phyloP scores from a whole-genome alignment of 1,140 invertebrate genomes.

The Charaxes varanes region DNA sequence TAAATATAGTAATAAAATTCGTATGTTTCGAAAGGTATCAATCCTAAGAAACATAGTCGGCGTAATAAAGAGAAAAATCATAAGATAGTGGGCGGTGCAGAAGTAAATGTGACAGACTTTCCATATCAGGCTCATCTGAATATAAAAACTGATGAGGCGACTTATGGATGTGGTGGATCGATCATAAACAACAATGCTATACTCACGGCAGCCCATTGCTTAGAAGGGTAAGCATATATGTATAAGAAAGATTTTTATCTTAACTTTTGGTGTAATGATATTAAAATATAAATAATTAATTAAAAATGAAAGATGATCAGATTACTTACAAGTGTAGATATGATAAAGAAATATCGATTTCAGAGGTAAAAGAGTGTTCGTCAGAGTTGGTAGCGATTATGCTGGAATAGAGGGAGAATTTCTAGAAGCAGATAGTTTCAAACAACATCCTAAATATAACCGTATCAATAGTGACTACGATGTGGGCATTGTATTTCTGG shows the following conservation, averaged over 20 bases:
- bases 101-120: background rate
- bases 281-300: no score
- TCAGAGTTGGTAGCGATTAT: background rate
- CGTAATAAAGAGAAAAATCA: background rate
- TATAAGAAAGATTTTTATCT: no score
- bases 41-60: background rate
- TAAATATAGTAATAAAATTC: no score
- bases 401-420: background rate
- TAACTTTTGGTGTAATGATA: no score
- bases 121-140: background rate
- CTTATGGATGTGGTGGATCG: background rate
- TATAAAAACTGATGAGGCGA: background rate
- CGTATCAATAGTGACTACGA: conserved; percentile 36
- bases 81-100: background rate
- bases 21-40: background rate
- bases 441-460: background rate
- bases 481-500: conserved; percentile 26
- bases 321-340: no score
- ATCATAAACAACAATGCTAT: background rate
- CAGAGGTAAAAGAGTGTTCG: background rate
- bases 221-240: background rate
- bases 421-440: background rate
- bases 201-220: background rate
- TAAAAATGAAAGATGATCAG: no score
- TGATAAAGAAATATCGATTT: no score